A percentile compares a stretch with the other conserved stretches of the same genome.
Conservation (phyloP, 2,113 vertebrate species). For the Eulacestoma nigropectus region DNA sequence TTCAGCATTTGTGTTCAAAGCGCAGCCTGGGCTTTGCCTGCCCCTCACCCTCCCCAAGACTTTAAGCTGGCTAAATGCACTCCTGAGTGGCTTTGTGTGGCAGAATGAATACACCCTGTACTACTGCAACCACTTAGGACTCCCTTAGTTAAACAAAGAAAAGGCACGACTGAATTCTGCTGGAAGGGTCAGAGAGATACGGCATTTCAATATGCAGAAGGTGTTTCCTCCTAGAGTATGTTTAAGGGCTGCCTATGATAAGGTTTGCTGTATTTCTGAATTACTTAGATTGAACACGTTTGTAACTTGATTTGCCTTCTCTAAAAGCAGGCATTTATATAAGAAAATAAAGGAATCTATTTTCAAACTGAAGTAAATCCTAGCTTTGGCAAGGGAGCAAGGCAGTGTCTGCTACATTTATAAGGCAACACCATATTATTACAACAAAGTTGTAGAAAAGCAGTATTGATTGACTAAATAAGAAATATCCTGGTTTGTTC, state of each 20-base stretch:
- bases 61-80: neutral
- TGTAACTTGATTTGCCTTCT: neutral
- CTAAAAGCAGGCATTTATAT: neutral
- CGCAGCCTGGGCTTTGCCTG: conserved; percentile 10
- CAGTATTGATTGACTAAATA: neutral
- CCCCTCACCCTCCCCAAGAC: neutral
- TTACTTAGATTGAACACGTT: neutral
- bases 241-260: neutral
- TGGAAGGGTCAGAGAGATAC: neutral
- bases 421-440: conserved; percentile 20
- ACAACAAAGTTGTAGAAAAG: neutral
- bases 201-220: neutral
- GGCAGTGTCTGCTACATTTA: neutral
- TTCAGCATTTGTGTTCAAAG: neutral
- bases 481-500: neutral
- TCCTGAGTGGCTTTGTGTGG: neutral
- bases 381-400: neutral
- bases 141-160: neutral
- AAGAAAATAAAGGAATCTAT: neutral
- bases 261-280: neutral
- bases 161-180: neutral
- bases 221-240: neutral
- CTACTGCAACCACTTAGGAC: neutral
- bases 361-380: neutral
- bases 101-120: neutral